Evolutionary conservation across 1,140 invertebrate genomes (phyloP).

Genomic region (Euura saliciscinereae): DNA sequence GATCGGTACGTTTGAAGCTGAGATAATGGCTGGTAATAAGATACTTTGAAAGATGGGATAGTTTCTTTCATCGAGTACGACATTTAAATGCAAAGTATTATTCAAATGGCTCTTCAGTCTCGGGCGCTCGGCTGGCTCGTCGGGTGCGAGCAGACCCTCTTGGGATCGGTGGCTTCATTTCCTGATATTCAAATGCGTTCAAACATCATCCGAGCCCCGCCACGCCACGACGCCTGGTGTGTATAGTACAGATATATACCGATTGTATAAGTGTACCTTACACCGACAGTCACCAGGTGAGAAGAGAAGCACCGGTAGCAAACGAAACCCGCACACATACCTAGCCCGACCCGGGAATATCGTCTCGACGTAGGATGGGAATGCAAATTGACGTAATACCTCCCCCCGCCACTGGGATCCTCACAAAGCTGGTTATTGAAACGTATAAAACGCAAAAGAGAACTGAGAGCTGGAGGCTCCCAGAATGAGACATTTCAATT

Average conservation of each 20-base stretch:
- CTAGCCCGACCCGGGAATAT: background rate
- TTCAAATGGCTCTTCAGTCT: conserved; percentile 45
- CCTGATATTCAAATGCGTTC: conserved; percentile 57
- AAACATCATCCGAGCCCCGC: conserved; percentile 45
- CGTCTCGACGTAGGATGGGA: conserved; percentile 13
- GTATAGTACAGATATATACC: background rate
- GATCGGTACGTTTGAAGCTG: conserved; percentile 26
- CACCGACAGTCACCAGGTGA: background rate
- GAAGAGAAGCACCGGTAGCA: background rate
- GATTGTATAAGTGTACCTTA: background rate
- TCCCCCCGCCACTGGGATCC: conserved; percentile 4
- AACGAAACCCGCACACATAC: conserved; percentile 5
- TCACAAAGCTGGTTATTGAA: conserved; percentile 34
- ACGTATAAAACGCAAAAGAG: conserved; percentile 33
- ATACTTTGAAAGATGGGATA: conserved; percentile 51
- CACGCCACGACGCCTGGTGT: background rate
- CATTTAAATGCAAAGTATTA: conserved; percentile 60
- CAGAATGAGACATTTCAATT: conserved; percentile 17
- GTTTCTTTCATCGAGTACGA: conserved; percentile 52
- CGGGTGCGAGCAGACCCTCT: conserved; percentile 31
- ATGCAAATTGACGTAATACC: conserved; percentile 39
- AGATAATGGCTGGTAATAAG: conserved; percentile 54
- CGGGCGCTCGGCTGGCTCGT: conserved; percentile 19
- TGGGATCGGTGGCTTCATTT: conserved; percentile 55
- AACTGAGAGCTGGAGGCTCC: conserved; percentile 14